Evolutionary conservation across 2,797 vertebrate genomes (phyloP).

Genomic region (Chaenodraco wilsoni): DNA sequence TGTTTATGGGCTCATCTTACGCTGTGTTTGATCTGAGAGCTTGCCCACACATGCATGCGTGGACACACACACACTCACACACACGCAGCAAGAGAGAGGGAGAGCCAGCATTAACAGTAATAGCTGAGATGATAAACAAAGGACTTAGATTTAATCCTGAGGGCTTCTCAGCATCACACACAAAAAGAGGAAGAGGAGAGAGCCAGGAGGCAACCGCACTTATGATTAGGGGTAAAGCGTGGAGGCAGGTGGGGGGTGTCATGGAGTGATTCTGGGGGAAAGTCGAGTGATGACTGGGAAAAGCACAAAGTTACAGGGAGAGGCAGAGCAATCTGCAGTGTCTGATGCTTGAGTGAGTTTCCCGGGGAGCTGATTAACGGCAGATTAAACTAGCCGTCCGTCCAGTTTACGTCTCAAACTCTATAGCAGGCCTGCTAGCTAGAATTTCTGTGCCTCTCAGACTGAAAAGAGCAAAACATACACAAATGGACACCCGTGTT

Average conservation of each 20-base stretch:
- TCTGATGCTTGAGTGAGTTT: conserved; percentile 92
- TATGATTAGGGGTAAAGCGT: conserved; percentile 24
- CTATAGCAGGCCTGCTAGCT: conserved; percentile 62
- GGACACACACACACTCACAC: conserved; percentile 45
- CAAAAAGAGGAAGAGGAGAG: conserved; percentile 54
- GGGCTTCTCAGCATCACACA: conserved; percentile 77
- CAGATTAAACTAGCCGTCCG: conserved; percentile 86
- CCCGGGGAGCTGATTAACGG: conserved; percentile 89
- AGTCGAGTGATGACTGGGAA: conserved; percentile 58
- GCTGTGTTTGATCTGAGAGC: conserved; percentile 86
- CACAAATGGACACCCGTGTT: conserved; percentile 33
- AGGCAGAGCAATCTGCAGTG: conserved; percentile 85
- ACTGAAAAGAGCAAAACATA: conserved; percentile 44
- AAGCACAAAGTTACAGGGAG: conserved; percentile 41
- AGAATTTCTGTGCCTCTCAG: conserved; percentile 42
- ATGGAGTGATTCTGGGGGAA: conserved; percentile 43
- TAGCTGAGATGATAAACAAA: conserved; percentile 82
- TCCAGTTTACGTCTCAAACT: conserved; percentile 81
- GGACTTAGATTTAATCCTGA: conserved; percentile 84
- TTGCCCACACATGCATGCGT: conserved; percentile 79
- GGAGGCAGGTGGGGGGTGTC: conserved; percentile 56
- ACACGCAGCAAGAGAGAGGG: conserved; percentile 42
- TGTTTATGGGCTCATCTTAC: conserved; percentile 90
- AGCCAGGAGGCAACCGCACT: conserved; percentile 6
- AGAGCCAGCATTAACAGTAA: conserved; percentile 82